These are phyloP conservation scores for Nasua narica DNA, from an alignment of 2,797 vertebrate genomes.

Conservation along the genomic window DNA sequence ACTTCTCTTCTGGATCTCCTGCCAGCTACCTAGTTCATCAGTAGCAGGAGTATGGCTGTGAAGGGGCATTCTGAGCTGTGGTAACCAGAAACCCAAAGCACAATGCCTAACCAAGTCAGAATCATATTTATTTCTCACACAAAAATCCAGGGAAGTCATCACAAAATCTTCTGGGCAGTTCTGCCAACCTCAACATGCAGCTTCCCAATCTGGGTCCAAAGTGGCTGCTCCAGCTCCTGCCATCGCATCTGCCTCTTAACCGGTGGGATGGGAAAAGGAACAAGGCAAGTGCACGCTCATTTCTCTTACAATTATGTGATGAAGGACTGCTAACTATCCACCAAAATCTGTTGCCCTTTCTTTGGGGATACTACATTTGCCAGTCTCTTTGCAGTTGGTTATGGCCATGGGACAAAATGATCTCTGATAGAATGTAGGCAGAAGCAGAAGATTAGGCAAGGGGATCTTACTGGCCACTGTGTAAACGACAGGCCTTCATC, in stretches of 20 bases:
- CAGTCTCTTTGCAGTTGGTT: background rate
- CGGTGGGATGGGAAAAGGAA: background rate
- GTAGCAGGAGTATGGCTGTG: background rate
- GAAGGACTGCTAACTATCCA: background rate
- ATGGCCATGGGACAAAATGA: background rate
- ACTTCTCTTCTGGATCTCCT: background rate
- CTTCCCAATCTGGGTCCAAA: background rate
- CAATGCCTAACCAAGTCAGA: background rate
- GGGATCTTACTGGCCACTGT: background rate
- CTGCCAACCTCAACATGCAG: background rate
- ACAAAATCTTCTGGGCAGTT: background rate
- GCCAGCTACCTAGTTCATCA: background rate
- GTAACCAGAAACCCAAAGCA: background rate
- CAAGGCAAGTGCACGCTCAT: background rate
- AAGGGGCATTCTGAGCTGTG: background rate
- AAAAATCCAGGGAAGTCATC: background rate
- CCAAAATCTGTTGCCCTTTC: background rate
- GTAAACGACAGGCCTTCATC: background rate
- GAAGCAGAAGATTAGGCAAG: background rate
- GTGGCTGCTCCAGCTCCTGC: background rate
- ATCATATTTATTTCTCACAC: background rate
- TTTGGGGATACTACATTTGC: background rate
- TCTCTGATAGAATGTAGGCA: background rate
- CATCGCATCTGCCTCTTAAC: background rate
- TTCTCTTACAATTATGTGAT: background rate